Percentiles rank a stretch among this genome's conserved stretches.
Evolutionary conservation across 2,113 vertebrate genomes (phyloP).

Genomic region (Circaetus cinerascens): DNA sequence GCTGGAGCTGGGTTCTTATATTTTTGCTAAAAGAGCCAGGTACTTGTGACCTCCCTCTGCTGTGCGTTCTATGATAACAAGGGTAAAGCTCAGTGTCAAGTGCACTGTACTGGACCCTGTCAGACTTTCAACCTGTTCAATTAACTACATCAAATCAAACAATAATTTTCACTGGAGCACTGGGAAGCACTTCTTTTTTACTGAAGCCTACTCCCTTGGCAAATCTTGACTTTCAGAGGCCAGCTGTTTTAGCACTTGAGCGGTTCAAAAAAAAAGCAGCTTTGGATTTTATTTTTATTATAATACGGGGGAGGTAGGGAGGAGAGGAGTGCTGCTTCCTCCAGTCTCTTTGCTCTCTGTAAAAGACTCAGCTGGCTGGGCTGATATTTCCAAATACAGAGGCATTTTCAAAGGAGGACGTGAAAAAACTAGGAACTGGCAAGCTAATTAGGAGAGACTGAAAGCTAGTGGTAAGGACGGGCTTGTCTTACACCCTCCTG

Average conservation of each 20-base stretch:
- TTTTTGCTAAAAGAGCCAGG: background rate
- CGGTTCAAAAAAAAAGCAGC: background rate
- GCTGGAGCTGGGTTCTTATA: background rate
- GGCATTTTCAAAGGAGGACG: background rate
- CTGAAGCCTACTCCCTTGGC: background rate
- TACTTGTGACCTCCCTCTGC: background rate
- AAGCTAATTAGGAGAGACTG: background rate
- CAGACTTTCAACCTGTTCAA: background rate
- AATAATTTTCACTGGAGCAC: background rate
- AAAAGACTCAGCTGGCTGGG: background rate
- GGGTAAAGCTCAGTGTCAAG: background rate
- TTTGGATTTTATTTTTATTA: background rate
- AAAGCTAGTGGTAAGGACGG: background rate
- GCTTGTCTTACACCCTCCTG: too few species aligned
- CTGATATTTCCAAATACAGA: background rate
- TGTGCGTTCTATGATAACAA: background rate
- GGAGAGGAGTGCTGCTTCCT: background rate
- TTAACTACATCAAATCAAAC: conserved; percentile 7
- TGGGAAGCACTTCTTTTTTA: background rate
- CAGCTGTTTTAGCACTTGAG: background rate
- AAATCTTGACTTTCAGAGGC: background rate
- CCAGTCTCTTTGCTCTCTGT: background rate
- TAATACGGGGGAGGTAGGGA: background rate
- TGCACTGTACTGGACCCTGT: background rate
- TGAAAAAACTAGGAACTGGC: background rate